Evolutionary conservation across 2,888 invertebrate species (phyloP).

Genomic region (Stenchaetothrips biformis): DNA sequence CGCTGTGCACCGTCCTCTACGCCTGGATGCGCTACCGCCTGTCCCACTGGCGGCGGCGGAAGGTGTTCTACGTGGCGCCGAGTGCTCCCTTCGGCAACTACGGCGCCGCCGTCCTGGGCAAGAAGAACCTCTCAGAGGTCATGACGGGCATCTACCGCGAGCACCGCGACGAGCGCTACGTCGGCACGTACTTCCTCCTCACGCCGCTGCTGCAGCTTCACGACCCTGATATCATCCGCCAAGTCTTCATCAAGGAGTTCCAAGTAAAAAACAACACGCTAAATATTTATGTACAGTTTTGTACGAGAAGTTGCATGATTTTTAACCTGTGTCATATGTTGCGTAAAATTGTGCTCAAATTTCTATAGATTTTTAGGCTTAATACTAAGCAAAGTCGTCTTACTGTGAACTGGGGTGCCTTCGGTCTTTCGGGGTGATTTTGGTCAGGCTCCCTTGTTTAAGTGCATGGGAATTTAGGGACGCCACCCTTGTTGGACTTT

Average conservation of each 20-base stretch:
- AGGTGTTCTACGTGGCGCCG: neutral
- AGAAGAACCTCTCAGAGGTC: neutral
- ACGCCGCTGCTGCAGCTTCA: neutral
- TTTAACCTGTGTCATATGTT: too few relatives aligned
- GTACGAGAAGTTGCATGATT: too few relatives aligned
- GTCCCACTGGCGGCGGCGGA: neutral
- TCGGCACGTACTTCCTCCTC: neutral
- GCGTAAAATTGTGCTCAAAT: too few relatives aligned
- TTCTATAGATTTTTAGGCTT: too few relatives aligned
- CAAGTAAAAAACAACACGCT: neutral
- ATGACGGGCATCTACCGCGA: neutral
- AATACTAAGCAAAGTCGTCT: too few relatives aligned
- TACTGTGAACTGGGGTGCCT: too few relatives aligned
- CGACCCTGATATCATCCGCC: neutral
- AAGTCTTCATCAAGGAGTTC: conserved; percentile 5
- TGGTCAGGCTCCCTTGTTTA: too few relatives aligned
- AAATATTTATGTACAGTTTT: too few relatives aligned
- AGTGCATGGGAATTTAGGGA: too few relatives aligned
- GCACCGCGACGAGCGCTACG: neutral
- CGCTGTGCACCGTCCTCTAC: neutral
- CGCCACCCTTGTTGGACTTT: too few relatives aligned
- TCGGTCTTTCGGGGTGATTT: too few relatives aligned
- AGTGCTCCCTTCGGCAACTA: neutral
- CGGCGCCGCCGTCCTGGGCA: neutral
- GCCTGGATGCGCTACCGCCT: neutral